Evolutionary conservation across 1,140 invertebrate genomes (phyloP).

Genomic region (Nephotettix cincticeps): DNA sequence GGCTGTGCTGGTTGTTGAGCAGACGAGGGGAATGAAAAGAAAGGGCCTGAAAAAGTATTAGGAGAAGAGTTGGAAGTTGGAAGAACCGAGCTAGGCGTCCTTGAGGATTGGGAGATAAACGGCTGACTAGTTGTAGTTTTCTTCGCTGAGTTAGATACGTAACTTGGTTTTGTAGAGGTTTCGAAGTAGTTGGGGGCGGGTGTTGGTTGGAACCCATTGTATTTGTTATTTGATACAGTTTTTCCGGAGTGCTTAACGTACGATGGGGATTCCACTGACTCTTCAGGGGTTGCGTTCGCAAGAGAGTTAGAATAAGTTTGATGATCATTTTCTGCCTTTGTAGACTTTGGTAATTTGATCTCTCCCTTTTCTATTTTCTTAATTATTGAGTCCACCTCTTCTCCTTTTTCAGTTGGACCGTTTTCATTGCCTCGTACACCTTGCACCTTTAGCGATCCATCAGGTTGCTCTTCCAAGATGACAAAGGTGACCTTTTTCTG

Average conservation of each 20-base stretch:
- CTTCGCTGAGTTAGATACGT: slow-evolving; percentile 23
- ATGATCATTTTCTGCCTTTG: slow-evolving; percentile 35
- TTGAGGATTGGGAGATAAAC: neutral
- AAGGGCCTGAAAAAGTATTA: slow-evolving; percentile 44
- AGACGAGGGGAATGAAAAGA: slow-evolving; percentile 43
- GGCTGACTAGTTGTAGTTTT: neutral
- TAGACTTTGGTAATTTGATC: slow-evolving; percentile 69
- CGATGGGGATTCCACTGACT: slow-evolving; percentile 30
- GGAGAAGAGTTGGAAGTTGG: slow-evolving; percentile 43
- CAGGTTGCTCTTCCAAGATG: slow-evolving; percentile 77
- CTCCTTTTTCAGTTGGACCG: slow-evolving; percentile 63
- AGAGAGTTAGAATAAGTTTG: slow-evolving; percentile 3
- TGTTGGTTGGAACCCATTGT: slow-evolving; percentile 32
- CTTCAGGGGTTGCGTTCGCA: slow-evolving; percentile 30
- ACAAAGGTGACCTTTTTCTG: slow-evolving; percentile 84
- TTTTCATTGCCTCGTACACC: slow-evolving; percentile 70
- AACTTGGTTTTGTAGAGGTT: neutral
- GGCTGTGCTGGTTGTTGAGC: neutral
- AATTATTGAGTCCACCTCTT: slow-evolving; percentile 75
- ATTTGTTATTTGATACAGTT: slow-evolving; percentile 34
- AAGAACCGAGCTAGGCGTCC: neutral
- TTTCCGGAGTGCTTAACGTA: slow-evolving; percentile 42
- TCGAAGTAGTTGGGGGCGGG: slow-evolving; percentile 28
- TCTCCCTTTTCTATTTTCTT: slow-evolving; percentile 79
- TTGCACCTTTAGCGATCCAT: slow-evolving; percentile 79